Conservation (phyloP, 23 tunicate species). For the Ascidia mentula region DNA sequence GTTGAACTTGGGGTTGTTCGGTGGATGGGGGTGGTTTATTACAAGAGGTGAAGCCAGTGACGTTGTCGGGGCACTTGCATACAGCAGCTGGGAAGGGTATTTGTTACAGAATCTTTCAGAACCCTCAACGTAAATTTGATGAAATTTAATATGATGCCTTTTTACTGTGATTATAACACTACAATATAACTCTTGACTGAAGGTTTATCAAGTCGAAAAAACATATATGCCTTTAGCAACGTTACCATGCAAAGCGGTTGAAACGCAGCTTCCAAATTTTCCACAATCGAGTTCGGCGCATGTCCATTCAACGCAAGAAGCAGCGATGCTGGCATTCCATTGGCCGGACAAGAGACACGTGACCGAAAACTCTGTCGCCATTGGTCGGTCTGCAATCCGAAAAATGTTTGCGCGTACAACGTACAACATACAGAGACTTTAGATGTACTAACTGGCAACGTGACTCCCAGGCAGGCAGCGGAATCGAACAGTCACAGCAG, state of each 20-base stretch:
- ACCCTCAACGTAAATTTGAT: too few species aligned
- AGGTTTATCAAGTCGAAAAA: too few species aligned
- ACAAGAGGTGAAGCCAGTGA: not conserved
- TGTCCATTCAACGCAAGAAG: not conserved
- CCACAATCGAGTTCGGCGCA: constrained; percentile 15
- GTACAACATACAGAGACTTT: too few species aligned
- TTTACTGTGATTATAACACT: too few species aligned
- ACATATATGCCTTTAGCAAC: too few species aligned
- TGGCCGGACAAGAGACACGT: not conserved
- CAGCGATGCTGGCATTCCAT: not conserved
- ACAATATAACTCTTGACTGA: too few species aligned
- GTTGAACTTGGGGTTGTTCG: not conserved
- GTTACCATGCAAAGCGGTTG: not conserved
- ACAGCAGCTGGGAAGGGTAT: constrained; percentile 4
- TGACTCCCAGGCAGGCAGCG: too few species aligned
- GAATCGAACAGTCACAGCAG: too few species aligned
- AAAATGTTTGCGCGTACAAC: too few species aligned
- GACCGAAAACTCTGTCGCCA: not conserved
- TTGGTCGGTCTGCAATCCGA: not conserved
- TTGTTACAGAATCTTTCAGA: too few species aligned
- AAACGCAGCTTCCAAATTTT: not conserved
- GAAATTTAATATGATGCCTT: too few species aligned
- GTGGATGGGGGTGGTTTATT: not conserved
- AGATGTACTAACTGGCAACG: too few species aligned
- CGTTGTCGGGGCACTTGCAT: not conserved